phyloP scores from a whole-genome alignment of 2,113 vertebrate genomes.

The Gallinago jamesoni region DNA sequence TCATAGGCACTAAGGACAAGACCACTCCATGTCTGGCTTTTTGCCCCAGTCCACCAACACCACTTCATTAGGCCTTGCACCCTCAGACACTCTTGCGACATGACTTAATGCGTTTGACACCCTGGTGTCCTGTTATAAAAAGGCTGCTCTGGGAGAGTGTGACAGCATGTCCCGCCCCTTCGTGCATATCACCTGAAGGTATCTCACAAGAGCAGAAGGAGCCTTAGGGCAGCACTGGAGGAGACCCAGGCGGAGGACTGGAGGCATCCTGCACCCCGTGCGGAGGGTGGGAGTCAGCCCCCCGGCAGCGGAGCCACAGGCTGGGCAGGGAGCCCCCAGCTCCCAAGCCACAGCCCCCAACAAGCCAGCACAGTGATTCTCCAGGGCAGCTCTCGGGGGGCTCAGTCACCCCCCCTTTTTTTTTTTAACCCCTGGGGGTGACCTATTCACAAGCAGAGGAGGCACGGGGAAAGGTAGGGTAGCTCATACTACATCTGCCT shows the following conservation, averaged over 20 bases:
- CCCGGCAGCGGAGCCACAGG: background rate
- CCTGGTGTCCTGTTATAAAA: background rate
- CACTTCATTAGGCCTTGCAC: background rate
- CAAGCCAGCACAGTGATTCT: background rate
- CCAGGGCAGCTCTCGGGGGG: background rate
- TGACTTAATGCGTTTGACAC: background rate
- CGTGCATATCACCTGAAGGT: no score
- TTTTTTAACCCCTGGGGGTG: background rate
- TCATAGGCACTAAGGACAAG: rapidly evolving
- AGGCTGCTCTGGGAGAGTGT: background rate
- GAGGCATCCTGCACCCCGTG: rapidly evolving
- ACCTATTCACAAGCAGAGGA: background rate
- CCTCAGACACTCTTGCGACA: background rate
- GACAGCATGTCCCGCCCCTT: background rate
- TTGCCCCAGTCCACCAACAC: rapidly evolving
- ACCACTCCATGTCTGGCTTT: rapidly evolving
- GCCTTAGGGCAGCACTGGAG: background rate
- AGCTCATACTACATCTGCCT: background rate
- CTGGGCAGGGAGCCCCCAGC: background rate
- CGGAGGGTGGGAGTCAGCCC: background rate
- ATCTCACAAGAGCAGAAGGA: background rate
- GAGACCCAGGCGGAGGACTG: rapidly evolving
- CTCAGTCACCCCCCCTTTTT: background rate
- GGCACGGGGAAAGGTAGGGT: background rate
- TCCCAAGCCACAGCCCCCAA: background rate